Base-by-base conservation (phyloP, 2,797 vertebrate genomes). In the Oceanodroma leucorhoa region DNA sequence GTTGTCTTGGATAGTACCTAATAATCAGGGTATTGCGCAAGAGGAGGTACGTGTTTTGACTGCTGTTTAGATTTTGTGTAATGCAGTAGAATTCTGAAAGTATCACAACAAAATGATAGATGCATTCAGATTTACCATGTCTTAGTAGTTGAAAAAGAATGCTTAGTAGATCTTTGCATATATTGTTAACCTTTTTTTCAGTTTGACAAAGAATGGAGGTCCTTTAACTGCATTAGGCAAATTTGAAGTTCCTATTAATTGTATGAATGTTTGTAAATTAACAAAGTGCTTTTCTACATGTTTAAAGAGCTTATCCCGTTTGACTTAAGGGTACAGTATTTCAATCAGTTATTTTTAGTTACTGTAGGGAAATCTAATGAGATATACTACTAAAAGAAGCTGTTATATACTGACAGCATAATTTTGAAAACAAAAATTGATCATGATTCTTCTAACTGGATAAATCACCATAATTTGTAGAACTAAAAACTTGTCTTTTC, bases 1-100 rank as follows among this genome's bases (percentile, higher is more conserved):
- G 81, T 94, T 99, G 11, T 98, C 98, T 54, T 99, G 99, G 99
- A 98, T 99, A 10, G 99, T 99, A 1, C 99, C 99, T 8, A 99
- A 99, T 72, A 99, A 99, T 84, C 98, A 99, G 60, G 99, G 99
- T 4, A 98, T 99, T 69, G 99, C 99, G 29, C 98, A 99, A 88
- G 99, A 99, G 92, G 99, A 99, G 98, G 99, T 99, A 84, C 53
- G 97, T 89, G 26, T 34, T 48, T 53, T 34, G n/a, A 23, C 61
- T 82, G 36, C 66, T 75, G 13, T 34, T 81, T 30, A 27, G 41
- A 15, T 70, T 89, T 82, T 53, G 60, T 43, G 79, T 64, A 26
- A 36, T 51, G 50, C 48, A 40, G 20, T 45, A 41, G 51, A 51
- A 71, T 64, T 81, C 51, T 75, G 61, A 83, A 36, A 21, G 16